Percentiles rank a stretch among this genome's conserved stretches.
Evolutionary conservation across 2,797 vertebrate species (phyloP).

Genomic region (Denticeps clupeoides): DNA sequence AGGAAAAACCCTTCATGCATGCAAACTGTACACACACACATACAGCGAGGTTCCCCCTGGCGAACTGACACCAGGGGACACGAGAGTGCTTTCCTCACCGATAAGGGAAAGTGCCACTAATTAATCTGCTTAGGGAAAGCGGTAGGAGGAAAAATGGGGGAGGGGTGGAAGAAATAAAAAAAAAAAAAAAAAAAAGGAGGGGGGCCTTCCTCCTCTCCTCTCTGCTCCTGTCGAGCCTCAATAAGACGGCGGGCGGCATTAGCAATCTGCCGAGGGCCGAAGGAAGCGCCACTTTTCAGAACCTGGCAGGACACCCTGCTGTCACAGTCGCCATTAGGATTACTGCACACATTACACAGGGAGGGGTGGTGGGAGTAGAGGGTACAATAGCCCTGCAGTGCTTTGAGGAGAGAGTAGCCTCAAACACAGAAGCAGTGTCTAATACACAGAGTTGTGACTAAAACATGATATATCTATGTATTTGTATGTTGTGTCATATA

Average conservation of each 20-base stretch:
- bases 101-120: constrained; percentile 41
- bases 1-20: too few species aligned
- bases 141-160: constrained; percentile 15
- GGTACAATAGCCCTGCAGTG: constrained; percentile 19
- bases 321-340: constrained; percentile 19
- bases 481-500: too few species aligned
- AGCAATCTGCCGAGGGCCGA: constrained; percentile 25
- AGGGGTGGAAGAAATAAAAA: constrained; percentile 8
- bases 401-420: constrained; percentile 9
- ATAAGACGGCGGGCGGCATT: constrained; percentile 25
- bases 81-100: constrained; percentile 35
- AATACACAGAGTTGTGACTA: constrained; percentile 23
- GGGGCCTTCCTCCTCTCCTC: neutral
- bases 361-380: too few species aligned
- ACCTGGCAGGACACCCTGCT: constrained; percentile 11
- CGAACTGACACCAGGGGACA: constrained; percentile 27
- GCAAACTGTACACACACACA: too few species aligned
- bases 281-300: constrained; percentile 1
- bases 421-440: too few species aligned
- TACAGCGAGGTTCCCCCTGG: constrained; percentile 26
- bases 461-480: too few species aligned
- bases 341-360: constrained; percentile 20
- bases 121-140: constrained; percentile 40
- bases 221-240: constrained; percentile 23
- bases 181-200: neutral